A percentile compares a stretch with the other conserved stretches of the same genome.
phyloP scores from a whole-genome alignment of 2,888 invertebrate genomes.

The Omphaloscelis lunosa region DNA sequence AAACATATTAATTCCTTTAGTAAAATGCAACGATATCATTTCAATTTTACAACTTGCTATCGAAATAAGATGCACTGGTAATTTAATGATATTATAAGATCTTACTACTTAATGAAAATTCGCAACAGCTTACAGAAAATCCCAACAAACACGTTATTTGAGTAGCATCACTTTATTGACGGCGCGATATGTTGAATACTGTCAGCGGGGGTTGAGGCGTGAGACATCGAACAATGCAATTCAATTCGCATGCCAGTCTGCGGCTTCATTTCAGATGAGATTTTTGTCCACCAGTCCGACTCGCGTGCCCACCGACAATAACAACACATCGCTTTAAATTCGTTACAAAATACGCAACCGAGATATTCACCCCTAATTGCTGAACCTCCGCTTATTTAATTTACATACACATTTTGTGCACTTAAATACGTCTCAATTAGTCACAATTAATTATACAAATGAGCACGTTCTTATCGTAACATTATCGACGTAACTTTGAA shows the following conservation, averaged over 20 bases:
- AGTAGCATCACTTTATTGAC: conserved; percentile 18
- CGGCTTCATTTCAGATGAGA: conserved; percentile 77
- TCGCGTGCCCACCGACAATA: conserved; percentile 62
- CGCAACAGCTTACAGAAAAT: neutral
- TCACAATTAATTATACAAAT: conserved; percentile 85
- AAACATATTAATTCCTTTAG: neutral
- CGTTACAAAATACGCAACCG: conserved; percentile 53
- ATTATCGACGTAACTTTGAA: conserved; percentile 81
- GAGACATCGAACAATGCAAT: conserved; percentile 81
- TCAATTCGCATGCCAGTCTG: conserved; percentile 79
- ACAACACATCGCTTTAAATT: conserved; percentile 57
- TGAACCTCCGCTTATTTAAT: conserved; percentile 68
- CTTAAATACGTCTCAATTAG: conserved; percentile 83
- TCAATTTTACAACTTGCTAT: too few relatives aligned
- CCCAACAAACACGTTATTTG: conserved; percentile 4
- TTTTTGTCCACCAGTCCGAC: conserved; percentile 74
- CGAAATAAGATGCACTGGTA: neutral
- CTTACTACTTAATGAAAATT: neutral
- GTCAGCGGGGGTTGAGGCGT: conserved; percentile 46
- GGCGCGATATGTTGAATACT: conserved; percentile 26
- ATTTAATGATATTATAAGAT: neutral
- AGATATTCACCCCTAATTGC: conserved; percentile 56
- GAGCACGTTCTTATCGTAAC: conserved; percentile 80
- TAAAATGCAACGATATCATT: neutral
- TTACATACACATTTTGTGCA: conserved; percentile 74